phyloP scores from a whole-genome alignment of 2,888 invertebrate genomes.

The Ditula angustiorana region DNA sequence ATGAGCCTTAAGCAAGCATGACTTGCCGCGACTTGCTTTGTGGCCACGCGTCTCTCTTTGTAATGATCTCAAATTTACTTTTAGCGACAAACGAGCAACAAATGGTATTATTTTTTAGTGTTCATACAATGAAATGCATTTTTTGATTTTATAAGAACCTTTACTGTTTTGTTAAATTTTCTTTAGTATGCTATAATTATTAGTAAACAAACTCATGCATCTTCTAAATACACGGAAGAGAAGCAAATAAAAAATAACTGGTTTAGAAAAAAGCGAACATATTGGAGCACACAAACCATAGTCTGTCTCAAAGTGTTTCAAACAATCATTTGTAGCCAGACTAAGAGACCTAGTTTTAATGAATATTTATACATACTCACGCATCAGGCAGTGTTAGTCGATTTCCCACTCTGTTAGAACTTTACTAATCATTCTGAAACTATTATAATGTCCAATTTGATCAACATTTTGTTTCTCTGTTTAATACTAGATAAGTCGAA shows the following conservation, averaged over 20 bases:
- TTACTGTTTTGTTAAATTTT: neutral
- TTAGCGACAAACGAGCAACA: no score
- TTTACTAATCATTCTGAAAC: conserved; percentile 10
- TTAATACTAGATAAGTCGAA: neutral
- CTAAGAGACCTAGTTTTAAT: neutral
- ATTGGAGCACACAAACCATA: neutral
- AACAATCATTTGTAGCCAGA: conserved; percentile 14
- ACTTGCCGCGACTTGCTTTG: no score
- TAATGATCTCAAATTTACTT: no score
- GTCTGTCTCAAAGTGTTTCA: conserved; percentile 4
- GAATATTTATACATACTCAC: conserved; percentile 46
- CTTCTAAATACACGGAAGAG: conserved; percentile 39
- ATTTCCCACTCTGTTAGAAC: conserved; percentile 50
- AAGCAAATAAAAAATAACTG: conserved; percentile 57
- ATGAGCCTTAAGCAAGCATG: no score
- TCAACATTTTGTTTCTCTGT: neutral
- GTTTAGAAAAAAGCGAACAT: conserved; percentile 58
- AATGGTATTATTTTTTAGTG: no score
- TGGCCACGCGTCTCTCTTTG: no score
- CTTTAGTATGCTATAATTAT: neutral
- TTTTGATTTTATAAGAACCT: no score
- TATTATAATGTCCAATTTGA: conserved; percentile 25
- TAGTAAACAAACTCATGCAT: conserved; percentile 14
- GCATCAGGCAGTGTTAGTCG: conserved; percentile 56
- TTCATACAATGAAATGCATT: neutral